Base-by-base conservation (phyloP, 1,140 invertebrate species). In the Globodera ellingtonae region DNA sequence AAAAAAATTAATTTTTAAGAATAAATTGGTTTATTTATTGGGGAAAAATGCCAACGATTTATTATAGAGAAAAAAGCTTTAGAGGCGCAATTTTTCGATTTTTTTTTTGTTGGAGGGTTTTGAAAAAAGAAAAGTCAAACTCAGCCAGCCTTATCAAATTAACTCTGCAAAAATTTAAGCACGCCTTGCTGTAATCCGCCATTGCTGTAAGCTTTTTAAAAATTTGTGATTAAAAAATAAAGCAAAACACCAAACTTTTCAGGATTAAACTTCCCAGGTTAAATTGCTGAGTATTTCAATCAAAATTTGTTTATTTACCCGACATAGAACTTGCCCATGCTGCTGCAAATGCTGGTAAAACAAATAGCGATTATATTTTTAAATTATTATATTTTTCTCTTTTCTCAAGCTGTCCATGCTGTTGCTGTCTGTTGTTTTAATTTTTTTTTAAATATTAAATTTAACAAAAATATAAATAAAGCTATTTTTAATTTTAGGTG, bases 341-440 rank as follows among this genome's bases (percentile, higher is more conserved):
- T 74, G 72, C 47, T 74, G 72, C 72, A 74, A 74, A 74, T 74
- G 72, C 72, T 74, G 72, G 72, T 74, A 56, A n/a, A n/a, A n/a
- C n/a, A n/a, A n/a, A 56, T 7, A 8, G 4, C 8, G 13, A 52
- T 52, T 52, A 24, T 24, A 24, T 24, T 24, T 24, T 24, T 24
- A 24, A 24, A 24, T 24, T 0, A 24, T 24, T 24, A 24, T 24
- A 24, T 24, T 24, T 24, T 24, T 24, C 24, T 24, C 24, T 24
- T 24, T 24, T 24, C 24, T 24, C 24, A 24, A 24, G 24, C 24
- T 24, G 24, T 24, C 24, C 24, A 24, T 24, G 24, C 24, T 24
- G 24, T 24, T 24, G 24, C 24, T 24, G 24, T 24, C 24, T 24
- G 24, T 24, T 24, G 24, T 24, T 24, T 24, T 24, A 24, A 24